phyloP scores from a whole-genome alignment of 2,113 vertebrate species.

The Micronycteris hirsuta region DNA sequence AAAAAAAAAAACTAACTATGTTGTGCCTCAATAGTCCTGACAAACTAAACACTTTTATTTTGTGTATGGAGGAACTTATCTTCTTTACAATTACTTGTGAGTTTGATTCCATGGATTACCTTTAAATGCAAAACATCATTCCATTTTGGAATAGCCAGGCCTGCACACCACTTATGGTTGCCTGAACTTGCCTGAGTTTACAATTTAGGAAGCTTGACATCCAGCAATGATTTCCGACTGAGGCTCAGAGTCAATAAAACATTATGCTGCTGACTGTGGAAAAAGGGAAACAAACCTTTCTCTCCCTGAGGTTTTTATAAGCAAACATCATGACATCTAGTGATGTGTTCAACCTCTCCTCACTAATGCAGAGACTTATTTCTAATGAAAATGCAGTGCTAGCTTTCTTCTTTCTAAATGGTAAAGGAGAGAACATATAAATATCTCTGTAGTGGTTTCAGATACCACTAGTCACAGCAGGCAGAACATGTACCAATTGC shows the following conservation, averaged over 20 bases:
- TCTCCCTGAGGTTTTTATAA: background rate
- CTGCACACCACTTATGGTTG: background rate
- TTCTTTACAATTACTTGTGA: background rate
- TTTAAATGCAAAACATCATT: slow-evolving; percentile 1
- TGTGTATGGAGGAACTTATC: background rate
- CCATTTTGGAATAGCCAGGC: background rate
- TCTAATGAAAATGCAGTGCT: background rate
- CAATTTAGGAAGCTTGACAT: background rate
- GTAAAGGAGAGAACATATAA: background rate
- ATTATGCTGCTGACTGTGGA: background rate
- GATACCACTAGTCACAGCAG: background rate
- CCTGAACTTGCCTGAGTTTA: background rate
- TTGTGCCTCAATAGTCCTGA: background rate
- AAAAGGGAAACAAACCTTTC: background rate
- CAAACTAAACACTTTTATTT: background rate
- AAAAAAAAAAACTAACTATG: background rate
- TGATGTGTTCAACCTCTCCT: background rate
- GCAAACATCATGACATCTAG: background rate
- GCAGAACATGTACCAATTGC: background rate
- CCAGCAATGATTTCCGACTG: background rate
- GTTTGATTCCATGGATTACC: background rate
- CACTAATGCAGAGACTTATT: background rate
- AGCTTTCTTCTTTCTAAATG: background rate
- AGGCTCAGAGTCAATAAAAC: background rate
- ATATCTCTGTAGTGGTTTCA: background rate